Evolutionary conservation across 2,888 invertebrate genomes (phyloP).

Genomic region (Xylota segnis): DNA sequence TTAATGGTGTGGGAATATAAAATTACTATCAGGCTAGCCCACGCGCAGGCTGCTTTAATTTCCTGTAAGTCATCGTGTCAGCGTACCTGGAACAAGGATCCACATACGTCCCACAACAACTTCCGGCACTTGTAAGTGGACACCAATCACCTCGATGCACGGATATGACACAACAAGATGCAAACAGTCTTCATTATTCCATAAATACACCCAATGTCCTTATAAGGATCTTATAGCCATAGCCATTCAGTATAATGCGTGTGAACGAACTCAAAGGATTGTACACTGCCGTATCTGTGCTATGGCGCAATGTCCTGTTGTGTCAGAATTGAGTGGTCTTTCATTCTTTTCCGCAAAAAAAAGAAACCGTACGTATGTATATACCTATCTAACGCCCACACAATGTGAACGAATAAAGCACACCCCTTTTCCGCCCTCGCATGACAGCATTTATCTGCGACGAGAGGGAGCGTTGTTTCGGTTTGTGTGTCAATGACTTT

Average conservation of each 20-base stretch:
- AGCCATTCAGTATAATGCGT: constrained; percentile 50
- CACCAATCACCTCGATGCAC: constrained; percentile 40
- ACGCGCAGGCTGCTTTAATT: background rate
- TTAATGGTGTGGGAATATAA: background rate
- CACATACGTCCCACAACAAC: constrained; percentile 49
- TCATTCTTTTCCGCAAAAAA: constrained; percentile 62
- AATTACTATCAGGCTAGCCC: background rate
- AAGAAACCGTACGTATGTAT: no score
- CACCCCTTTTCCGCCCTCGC: constrained; percentile 48
- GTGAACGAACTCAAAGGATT: constrained; percentile 57
- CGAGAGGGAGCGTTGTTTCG: constrained; percentile 14
- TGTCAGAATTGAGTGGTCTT: constrained; percentile 43
- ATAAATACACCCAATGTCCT: constrained; percentile 19
- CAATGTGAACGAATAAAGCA: constrained; percentile 40
- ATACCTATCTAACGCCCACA: constrained; percentile 65
- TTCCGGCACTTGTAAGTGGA: constrained; percentile 47
- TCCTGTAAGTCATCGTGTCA: constrained; percentile 39
- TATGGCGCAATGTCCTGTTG: constrained; percentile 38
- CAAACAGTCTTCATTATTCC: constrained; percentile 26
- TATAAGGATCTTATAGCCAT: constrained; percentile 60
- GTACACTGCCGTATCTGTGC: background rate
- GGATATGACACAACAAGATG: constrained; percentile 35
- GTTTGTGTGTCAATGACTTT: constrained; percentile 71
- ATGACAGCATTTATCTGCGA: constrained; percentile 46
- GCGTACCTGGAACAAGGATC: constrained; percentile 21